A percentile compares a stretch with the other conserved stretches of the same genome.
These are phyloP conservation scores for Dufourea novaeangliae DNA, from an alignment of 1,140 invertebrate species.

Conservation along the genomic window DNA sequence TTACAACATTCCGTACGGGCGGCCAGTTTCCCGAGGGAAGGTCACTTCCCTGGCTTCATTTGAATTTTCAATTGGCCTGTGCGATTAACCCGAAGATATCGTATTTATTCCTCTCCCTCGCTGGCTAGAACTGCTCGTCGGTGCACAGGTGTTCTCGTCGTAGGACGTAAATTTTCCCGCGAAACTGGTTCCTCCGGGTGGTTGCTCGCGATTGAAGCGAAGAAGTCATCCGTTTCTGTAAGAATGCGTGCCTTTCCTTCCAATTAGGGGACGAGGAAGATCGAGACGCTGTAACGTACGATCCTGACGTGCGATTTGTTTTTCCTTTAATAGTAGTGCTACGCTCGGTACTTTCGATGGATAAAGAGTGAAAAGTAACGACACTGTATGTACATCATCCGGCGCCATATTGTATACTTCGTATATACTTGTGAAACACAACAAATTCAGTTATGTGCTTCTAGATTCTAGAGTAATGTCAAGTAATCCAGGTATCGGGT, in stretches of 20 bases:
- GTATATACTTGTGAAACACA: no score
- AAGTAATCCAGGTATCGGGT: no score
- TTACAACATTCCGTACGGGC: slow-evolving; percentile 5
- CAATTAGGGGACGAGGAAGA: background rate
- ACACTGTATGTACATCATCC: no score
- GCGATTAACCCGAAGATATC: slow-evolving; percentile 16
- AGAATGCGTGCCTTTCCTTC: background rate
- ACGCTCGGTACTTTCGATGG: background rate
- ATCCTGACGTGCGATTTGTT: background rate
- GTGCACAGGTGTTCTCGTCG: no score
- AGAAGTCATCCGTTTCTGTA: background rate
- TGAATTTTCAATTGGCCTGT: background rate
- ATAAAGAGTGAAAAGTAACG: background rate
- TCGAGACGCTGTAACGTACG: background rate
- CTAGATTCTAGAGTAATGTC: no score
- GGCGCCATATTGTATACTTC: no score
- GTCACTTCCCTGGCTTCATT: background rate
- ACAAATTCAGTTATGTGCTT: no score
- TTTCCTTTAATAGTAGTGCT: background rate
- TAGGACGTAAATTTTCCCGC: background rate
- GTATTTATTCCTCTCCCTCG: background rate
- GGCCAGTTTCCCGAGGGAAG: slow-evolving; percentile 19
- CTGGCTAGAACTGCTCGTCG: no score
- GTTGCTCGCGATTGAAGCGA: no score
- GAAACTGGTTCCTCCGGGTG: slow-evolving; percentile 18